Evolutionary conservation across 2,113 vertebrate genomes (phyloP), one percentile per base, ranked within the genome.

Genomic region (Thomomys bottae): DNA sequence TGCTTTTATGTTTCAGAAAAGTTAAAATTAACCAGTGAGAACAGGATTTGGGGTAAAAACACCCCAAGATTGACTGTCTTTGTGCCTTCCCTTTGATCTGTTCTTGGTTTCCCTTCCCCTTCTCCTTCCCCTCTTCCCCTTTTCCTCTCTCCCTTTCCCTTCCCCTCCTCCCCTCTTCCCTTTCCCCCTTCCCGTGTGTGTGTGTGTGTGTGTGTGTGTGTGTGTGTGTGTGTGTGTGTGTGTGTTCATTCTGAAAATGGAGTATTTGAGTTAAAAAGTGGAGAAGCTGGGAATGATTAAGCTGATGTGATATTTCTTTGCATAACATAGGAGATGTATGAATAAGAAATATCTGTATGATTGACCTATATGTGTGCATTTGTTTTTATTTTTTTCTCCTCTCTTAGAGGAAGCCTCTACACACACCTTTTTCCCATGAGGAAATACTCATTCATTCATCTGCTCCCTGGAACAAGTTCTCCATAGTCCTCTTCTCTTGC

Each of bases 31-130:
- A 68, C 38, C 11, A 11, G 0, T 5, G n/a, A 81, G 54, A 77
- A 45, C 30, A 40, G 59, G 45, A 70, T 90, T 78, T 78, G 59
- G 28, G 59, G 4, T 72, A 78, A 30, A 28, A 86, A 10, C 40
- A 21, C 45, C 40, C 49, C 34, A 66, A 80, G 28, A 23, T 66
- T 34, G n/a, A 5, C 17, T 71, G n/a, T 66, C 49, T 88, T 71
- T 80, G 26, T 73, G 54, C 54, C 61, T 94, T 88, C 89, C 54
- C 79, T 95, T 94, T 84, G 49, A 91, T 94, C 30, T 86, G 0
- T 75, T 92, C 71, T 82, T 82, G 34, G 15, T 84, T 94, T 93
- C 76, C 23, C 24, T 86, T 90, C 72, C 49, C 49, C 76, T 71
- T 90, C 26, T 34, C 17, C 20, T 78, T 54, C 2, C 70, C 45